A percentile compares a stretch with the other conserved stretches of the same genome.
These are phyloP conservation scores for Telmatochromis sp. DNA, from an alignment of 2,113 vertebrate species.

Conservation along the genomic window DNA sequence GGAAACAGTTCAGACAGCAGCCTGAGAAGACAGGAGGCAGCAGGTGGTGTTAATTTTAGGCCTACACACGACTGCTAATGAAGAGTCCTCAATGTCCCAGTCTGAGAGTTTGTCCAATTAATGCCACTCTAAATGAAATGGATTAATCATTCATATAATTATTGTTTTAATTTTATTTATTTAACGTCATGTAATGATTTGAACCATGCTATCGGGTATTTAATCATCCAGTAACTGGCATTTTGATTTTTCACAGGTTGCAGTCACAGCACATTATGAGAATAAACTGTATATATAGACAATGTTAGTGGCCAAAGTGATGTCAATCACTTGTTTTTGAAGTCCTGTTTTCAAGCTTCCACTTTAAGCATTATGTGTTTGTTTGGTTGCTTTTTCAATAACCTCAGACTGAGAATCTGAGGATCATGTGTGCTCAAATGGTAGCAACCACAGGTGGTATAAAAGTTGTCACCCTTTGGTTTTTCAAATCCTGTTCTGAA, in stretches of 20 bases:
- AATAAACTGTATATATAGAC: background rate
- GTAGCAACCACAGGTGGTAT: background rate
- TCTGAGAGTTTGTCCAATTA: background rate
- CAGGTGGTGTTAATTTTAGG: background rate
- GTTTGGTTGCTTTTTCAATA: background rate
- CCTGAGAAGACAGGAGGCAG: constrained; percentile 55
- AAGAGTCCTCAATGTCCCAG: background rate
- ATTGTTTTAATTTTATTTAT: background rate
- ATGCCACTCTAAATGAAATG: background rate
- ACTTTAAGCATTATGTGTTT: background rate
- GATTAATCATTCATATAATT: background rate
- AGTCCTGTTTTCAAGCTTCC: background rate
- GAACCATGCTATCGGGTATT: background rate
- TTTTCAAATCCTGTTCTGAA: background rate
- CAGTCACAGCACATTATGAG: background rate
- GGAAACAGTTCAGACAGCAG: constrained; percentile 90
- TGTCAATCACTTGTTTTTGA: background rate
- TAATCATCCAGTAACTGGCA: background rate
- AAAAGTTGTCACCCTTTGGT: background rate
- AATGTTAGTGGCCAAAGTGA: background rate
- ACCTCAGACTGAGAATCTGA: background rate
- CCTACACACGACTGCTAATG: background rate
- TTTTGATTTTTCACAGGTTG: background rate
- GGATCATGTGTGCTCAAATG: background rate
- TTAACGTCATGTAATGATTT: background rate